Evolutionary conservation across 2,888 invertebrate species (phyloP).

Genomic region (Pachymerium ferrugineum): DNA sequence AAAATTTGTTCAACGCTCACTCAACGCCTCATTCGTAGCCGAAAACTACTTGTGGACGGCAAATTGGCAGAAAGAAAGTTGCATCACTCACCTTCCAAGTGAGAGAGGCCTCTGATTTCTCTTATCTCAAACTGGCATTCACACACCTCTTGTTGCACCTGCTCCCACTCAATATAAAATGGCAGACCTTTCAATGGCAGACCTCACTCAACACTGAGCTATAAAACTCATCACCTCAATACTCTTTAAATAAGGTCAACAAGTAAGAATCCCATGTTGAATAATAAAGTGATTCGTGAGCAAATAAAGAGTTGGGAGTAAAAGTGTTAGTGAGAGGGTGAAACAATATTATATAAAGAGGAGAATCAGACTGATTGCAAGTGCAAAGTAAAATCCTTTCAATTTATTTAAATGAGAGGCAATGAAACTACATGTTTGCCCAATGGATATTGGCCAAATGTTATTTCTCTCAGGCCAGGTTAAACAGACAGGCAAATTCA

Average conservation of each 20-base stretch:
- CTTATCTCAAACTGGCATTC: background rate
- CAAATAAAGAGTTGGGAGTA: background rate
- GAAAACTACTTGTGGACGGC: background rate
- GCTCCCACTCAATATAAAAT: background rate
- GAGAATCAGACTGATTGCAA: no score
- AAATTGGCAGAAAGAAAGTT: background rate
- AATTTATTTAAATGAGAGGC: no score
- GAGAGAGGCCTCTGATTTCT: background rate
- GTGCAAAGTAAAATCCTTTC: no score
- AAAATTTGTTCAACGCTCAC: background rate
- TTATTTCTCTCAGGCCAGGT: no score
- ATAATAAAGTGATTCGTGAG: background rate
- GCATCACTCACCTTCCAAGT: background rate
- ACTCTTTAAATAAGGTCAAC: background rate
- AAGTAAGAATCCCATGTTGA: background rate
- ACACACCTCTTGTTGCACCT: constrained; percentile 1
- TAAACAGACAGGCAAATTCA: no score
- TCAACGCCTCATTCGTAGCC: background rate
- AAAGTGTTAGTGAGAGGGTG: no score
- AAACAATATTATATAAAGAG: no score
- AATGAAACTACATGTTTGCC: no score
- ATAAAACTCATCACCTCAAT: background rate
- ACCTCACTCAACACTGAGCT: background rate
- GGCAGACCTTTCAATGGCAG: no score
- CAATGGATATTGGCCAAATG: no score